These are phyloP conservation scores for Ceratotherium simum DNA, from an alignment of 2,113 vertebrate genomes.

Conservation along the genomic window DNA sequence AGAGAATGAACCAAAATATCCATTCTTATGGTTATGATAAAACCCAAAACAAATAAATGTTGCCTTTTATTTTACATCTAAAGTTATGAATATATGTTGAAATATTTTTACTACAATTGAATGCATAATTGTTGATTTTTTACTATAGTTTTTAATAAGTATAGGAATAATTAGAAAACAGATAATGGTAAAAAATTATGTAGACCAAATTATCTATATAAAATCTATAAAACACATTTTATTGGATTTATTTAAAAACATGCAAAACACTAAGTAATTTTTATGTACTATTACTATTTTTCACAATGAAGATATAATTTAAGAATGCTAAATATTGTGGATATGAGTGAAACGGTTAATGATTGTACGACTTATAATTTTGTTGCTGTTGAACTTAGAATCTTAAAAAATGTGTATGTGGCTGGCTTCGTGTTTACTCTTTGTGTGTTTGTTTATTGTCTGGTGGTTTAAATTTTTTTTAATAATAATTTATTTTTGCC, in stretches of 20 bases:
- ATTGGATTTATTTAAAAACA: slow-evolving; percentile 58
- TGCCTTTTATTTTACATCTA: slow-evolving; percentile 44
- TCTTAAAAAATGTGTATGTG: slow-evolving; percentile 11
- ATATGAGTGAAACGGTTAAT: slow-evolving; percentile 45
- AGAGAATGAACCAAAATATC: slow-evolving; percentile 10
- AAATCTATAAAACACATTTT: slow-evolving; percentile 48
- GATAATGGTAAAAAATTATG: slow-evolving; percentile 55
- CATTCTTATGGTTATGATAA: slow-evolving; percentile 44
- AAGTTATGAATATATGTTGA: slow-evolving; percentile 25
- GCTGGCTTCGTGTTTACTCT: slow-evolving; percentile 28
- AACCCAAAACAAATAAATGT: slow-evolving; percentile 13
- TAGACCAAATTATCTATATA: background rate
- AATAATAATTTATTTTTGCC: slow-evolving; percentile 43
- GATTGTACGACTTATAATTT: slow-evolving; percentile 59
- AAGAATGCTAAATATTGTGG: slow-evolving; percentile 55
- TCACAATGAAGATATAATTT: slow-evolving; percentile 61
- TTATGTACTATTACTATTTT: slow-evolving; percentile 31
- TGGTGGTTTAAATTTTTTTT: slow-evolving; percentile 20
- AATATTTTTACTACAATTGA: slow-evolving; percentile 46
- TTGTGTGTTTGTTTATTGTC: slow-evolving; percentile 27
- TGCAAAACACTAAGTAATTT: slow-evolving; percentile 41
- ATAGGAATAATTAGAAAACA: slow-evolving; percentile 31
- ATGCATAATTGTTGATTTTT: slow-evolving; percentile 32
- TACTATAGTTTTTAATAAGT: slow-evolving; percentile 49
- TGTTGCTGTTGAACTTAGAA: slow-evolving; percentile 31